Conservation (phyloP, 2,113 vertebrate genomes). For the Mirza zaza region DNA sequence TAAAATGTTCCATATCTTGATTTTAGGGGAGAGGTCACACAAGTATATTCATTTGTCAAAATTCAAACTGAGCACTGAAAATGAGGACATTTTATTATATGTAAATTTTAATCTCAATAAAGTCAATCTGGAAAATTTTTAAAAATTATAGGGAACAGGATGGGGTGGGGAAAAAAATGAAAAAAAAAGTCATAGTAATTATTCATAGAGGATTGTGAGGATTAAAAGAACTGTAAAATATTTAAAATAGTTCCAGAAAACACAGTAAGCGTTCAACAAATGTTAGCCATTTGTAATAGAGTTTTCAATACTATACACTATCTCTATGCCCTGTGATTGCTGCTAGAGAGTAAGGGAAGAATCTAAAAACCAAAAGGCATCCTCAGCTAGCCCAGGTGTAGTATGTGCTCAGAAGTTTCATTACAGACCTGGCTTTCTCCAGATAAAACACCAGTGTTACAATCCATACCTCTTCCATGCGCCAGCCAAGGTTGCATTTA, state of each 20-base stretch:
- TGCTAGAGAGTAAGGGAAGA: not conserved
- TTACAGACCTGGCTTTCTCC: constrained; percentile 22
- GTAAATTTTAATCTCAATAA: constrained; percentile 48
- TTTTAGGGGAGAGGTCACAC: not conserved
- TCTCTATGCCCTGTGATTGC: not conserved
- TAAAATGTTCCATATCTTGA: constrained; percentile 12
- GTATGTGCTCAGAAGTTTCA: constrained; percentile 22
- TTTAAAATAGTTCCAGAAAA: constrained; percentile 47
- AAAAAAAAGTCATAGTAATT: not conserved
- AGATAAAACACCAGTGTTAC: constrained; percentile 47
- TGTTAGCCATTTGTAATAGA: not conserved
- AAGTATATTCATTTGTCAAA: constrained; percentile 1
- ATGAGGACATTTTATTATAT: constrained; percentile 19
- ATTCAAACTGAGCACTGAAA: constrained; percentile 30
- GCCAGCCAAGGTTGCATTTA: constrained; percentile 25
- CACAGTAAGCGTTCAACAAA: constrained; percentile 35
- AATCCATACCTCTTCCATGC: not conserved
- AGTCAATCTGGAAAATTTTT: not conserved
- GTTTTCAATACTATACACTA: not conserved
- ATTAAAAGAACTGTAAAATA: constrained; percentile 47
- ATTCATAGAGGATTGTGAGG: not conserved
- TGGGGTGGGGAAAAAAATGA: not conserved
- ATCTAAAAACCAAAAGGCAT: not conserved
- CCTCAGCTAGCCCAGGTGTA: not conserved
- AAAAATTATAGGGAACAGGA: not conserved